Evolutionary conservation across 2,888 invertebrate genomes (phyloP), one percentile per base, ranked within the genome.

Genomic region (Drosophila differens): DNA sequence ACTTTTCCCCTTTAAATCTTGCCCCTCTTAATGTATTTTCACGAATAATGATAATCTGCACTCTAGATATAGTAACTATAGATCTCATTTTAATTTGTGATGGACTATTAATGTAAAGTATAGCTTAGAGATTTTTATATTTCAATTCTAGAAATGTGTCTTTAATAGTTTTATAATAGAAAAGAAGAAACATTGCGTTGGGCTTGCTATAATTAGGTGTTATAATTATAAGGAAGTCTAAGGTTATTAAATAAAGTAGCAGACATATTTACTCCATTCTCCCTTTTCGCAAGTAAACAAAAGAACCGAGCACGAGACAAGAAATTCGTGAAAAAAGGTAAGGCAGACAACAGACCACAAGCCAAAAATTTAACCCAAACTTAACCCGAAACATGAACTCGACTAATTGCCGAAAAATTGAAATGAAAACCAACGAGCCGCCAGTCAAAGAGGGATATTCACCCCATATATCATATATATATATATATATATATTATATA

Each of bases 371-470:
- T 69, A 60, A 68, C 71, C 71, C 71, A 49, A 80, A 72, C 74
- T 80, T 83, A 83, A 89, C 89, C 74, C 72, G 73, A 83, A 85
- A 80, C 54, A 41, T 81, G 78, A 85, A 83, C 83, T 70, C 76
- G 65, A 73, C 74, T 83, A 89, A 89, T 89, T 89, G 72, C 79
- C 82, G 69, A 76, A 83, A 88, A 85, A 81, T 74, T 70, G 57
- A 81, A 83, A 79, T 69, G 49, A 59, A 81, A 83, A 63, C 78
- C 74, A 22, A 19, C 39, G 32, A 57, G 58, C 37, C 59, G 57
- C 4, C 52, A 61, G 35, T 35, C 66, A 47, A 47, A 47, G 49
- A 58, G 55, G 55, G 47, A 37, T 49, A 52, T 12, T 14, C 52
- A 52, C 47, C 47, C 25, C 16, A 4, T 47, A 47, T 47, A 47